Percentiles rank a stretch among this genome's conserved stretches.
These are phyloP conservation scores for Nylanderia fulva DNA, from an alignment of 1,140 invertebrate species.

Conservation along the genomic window DNA sequence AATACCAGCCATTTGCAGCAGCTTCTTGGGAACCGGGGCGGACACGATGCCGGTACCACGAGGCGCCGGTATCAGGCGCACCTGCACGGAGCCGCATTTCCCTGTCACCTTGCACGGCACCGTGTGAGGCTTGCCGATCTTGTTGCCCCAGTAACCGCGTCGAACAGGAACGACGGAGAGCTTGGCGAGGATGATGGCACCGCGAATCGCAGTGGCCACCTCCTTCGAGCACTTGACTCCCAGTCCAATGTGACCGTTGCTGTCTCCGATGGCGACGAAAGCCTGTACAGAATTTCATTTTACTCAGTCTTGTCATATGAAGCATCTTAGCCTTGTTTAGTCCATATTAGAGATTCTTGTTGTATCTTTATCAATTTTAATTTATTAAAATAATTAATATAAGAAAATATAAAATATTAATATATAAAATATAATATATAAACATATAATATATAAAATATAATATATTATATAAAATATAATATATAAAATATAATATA, in stretches of 20 bases:
- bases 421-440: too few relatives aligned
- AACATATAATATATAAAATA: too few relatives aligned
- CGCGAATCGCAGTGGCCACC: constrained; percentile 99
- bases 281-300: constrained; percentile 81
- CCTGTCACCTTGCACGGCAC: constrained; percentile 99
- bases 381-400: too few relatives aligned
- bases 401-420: too few relatives aligned
- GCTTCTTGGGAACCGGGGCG: constrained; percentile 99
- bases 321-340: neutral
- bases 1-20: constrained; percentile 99
- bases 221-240: constrained; percentile 99
- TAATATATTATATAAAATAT: too few relatives aligned
- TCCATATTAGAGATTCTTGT: neutral
- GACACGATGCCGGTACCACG: constrained; percentile 99
- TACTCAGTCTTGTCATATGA: neutral
- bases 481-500: too few relatives aligned
- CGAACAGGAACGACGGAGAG: constrained; percentile 99
- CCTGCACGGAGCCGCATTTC: constrained; percentile 99
- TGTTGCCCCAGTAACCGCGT: constrained; percentile 99
- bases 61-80: constrained; percentile 98
- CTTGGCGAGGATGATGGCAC: constrained; percentile 99
- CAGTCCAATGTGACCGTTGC: constrained; percentile 99
- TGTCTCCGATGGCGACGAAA: constrained; percentile 98
- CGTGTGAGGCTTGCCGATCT: constrained; percentile 99
- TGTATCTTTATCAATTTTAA: neutral